These are phyloP conservation scores for Anneissia japonica DNA, from an alignment of 35 echinoderm and acorn worm species.

Conservation along the genomic window DNA sequence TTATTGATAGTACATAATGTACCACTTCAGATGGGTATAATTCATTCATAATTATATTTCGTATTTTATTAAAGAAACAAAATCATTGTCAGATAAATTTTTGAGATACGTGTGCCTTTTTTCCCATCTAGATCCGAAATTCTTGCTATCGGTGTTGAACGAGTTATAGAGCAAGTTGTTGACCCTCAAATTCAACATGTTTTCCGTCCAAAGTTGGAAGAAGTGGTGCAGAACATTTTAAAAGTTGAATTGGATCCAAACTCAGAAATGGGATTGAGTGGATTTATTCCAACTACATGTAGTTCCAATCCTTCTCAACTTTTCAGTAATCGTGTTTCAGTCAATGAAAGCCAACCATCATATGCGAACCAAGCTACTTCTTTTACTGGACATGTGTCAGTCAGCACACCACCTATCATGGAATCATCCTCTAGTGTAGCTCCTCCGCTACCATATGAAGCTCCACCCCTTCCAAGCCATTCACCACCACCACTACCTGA, in stretches of 20 bases:
- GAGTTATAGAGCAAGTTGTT: conserved; percentile 95
- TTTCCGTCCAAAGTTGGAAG: conserved; percentile 86
- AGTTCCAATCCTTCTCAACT: neutral
- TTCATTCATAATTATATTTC: no score
- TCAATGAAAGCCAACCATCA: neutral
- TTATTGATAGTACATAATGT: no score
- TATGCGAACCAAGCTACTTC: neutral
- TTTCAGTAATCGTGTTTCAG: neutral
- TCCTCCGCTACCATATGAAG: conserved; percentile 49
- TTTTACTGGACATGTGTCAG: neutral
- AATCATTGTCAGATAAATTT: no score
- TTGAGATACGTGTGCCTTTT: no score
- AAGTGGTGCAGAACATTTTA: conserved; percentile 25
- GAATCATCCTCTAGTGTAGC: neutral
- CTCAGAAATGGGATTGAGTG: neutral
- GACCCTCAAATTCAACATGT: conserved; percentile 92
- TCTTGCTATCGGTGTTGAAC: conserved; percentile 78
- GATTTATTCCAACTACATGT: neutral
- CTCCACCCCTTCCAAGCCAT: conserved; percentile 38
- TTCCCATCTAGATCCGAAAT: conserved; percentile 74
- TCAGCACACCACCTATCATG: neutral
- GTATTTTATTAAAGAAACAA: no score
- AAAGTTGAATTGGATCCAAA: neutral
- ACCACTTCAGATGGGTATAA: no score
- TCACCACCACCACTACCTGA: conserved; percentile 42